Percentiles rank a stretch among this genome's conserved stretches.
These are phyloP conservation scores for Noturus placidus DNA, from an alignment of 2,113 vertebrate genomes.

Conservation along the genomic window DNA sequence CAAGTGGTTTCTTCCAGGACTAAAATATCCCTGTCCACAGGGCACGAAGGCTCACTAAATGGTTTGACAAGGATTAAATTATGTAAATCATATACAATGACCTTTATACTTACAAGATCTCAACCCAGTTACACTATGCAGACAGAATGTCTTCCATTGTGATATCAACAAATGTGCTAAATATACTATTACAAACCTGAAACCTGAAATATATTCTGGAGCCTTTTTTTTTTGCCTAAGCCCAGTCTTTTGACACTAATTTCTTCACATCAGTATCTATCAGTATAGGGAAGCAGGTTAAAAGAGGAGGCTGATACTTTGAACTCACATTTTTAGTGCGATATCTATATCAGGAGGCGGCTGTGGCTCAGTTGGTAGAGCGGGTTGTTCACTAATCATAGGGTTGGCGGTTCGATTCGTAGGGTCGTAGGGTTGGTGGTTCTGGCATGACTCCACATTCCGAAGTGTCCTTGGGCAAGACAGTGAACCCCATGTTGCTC, in stretches of 20 bases:
- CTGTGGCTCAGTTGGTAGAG: no score
- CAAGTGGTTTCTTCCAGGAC: neutral
- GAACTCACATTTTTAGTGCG: neutral
- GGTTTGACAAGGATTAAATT: neutral
- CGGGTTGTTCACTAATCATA: no score
- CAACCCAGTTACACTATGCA: neutral
- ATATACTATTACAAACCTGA: neutral
- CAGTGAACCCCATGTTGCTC: no score
- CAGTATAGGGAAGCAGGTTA: neutral
- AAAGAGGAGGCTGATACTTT: neutral
- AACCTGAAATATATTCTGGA: neutral
- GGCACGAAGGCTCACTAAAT: neutral
- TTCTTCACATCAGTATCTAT: neutral
- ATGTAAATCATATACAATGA: slow-evolving; percentile 2
- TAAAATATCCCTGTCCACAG: neutral
- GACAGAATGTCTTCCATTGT: neutral
- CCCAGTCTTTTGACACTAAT: neutral
- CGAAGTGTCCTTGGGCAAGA: no score
- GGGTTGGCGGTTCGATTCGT: no score
- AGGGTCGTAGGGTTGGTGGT: no score
- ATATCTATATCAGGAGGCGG: neutral
- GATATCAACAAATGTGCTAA: neutral
- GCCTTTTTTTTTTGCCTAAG: neutral
- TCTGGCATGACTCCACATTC: no score
- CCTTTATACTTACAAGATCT: neutral